phyloP scores from a whole-genome alignment of 2,797 vertebrate species.

The Dallia pectoralis region DNA sequence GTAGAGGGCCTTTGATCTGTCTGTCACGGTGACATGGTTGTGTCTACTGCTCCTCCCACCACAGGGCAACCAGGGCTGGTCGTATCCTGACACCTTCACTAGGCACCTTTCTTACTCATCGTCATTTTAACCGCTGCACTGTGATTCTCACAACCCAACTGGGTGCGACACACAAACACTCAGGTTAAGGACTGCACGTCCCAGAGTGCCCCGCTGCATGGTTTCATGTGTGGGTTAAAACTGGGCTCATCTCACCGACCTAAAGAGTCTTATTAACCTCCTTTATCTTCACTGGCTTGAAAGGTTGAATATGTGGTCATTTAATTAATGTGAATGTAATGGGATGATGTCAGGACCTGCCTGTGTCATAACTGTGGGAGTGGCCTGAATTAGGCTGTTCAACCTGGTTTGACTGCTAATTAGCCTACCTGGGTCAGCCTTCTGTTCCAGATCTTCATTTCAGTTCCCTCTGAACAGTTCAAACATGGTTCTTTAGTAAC shows the following conservation, averaged over 20 bases:
- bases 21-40: slow-evolving; percentile 4
- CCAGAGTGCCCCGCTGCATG: not conserved
- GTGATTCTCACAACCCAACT: not conserved
- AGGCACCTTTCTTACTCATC: slow-evolving; percentile 1
- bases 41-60: not conserved
- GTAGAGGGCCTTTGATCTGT: slow-evolving; percentile 51
- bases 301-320: not conserved
- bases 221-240: not conserved
- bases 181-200: not conserved
- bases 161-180: slow-evolving; percentile 2
- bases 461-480: too few relatives aligned
- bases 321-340: too few relatives aligned
- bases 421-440: too few relatives aligned
- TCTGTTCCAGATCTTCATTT: too few relatives aligned
- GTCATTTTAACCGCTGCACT: not conserved
- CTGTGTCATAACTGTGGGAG: too few relatives aligned
- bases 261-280: not conserved
- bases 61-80: slow-evolving; percentile 27
- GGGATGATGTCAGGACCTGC: too few relatives aligned
- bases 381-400: too few relatives aligned
- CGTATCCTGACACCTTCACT: not conserved
- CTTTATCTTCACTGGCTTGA: not conserved
- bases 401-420: too few relatives aligned
- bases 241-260: not conserved
- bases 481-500: too few relatives aligned